Percentiles rank a stretch among this genome's conserved stretches.
phyloP scores from a whole-genome alignment of 2,113 vertebrate genomes.

The Macaca fascicularis region T2T-MFA8v1.1 NC_088377.1:29475001-29475500 shows the following conservation, averaged over 20 bases:
- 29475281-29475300: slow-evolving; percentile 20
- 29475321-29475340: background rate
- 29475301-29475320: background rate
- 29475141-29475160: background rate
- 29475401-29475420: background rate
- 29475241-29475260: background rate
- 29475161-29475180: background rate
- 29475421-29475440: background rate
- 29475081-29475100: background rate
- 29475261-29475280: background rate
- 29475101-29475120: background rate
- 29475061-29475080: background rate
- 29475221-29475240: background rate
- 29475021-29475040: background rate
- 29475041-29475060: background rate
- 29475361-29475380: slow-evolving; percentile 37
- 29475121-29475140: background rate
- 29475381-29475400: background rate
- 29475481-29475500: background rate
- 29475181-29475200: background rate
- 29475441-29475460: background rate
- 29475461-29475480: background rate
- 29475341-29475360: background rate
- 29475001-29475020: background rate
- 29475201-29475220: background rate